Percentiles rank a stretch among this genome's conserved stretches.
phyloP scores from a whole-genome alignment of 2,113 vertebrate species.

The Rissa tridactyla region DNA sequence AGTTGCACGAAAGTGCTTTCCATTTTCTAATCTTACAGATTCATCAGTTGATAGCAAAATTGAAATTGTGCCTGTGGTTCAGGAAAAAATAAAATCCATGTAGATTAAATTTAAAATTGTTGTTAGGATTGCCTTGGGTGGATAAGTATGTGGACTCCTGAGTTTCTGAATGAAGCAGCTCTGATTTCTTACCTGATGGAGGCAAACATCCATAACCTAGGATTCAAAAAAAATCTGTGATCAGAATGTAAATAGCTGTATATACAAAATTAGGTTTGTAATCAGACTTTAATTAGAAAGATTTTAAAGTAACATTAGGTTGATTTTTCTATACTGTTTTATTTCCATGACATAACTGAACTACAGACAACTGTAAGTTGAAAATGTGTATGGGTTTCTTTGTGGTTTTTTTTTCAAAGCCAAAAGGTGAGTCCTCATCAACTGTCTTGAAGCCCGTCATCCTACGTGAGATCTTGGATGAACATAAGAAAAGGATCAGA shows the following conservation, averaged over 20 bases:
- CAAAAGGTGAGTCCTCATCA: constrained; percentile 54
- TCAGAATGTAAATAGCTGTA: not conserved
- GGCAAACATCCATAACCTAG: not conserved
- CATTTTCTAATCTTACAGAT: not conserved
- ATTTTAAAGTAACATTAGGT: not conserved
- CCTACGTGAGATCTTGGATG: constrained; percentile 77
- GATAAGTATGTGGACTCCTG: not conserved
- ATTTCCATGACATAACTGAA: not conserved
- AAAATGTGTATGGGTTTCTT: not conserved
- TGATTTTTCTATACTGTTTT: not conserved
- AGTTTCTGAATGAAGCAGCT: not conserved
- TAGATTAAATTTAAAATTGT: not conserved
- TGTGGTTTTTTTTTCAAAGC: constrained; percentile 35
- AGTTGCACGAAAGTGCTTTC: not conserved
- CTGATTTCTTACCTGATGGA: not conserved
- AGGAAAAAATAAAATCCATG: not conserved
- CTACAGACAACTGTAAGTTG: not conserved
- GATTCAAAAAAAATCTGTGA: not conserved
- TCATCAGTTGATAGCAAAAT: not conserved
- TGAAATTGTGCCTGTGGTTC: not conserved
- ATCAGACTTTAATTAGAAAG: not conserved
- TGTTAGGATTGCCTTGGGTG: not conserved
- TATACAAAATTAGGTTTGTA: not conserved
- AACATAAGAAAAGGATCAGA: constrained; percentile 74
- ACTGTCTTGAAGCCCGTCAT: constrained; percentile 78